Evolutionary conservation across 1,140 invertebrate genomes (phyloP), one percentile per base, ranked within the genome.

Genomic region (Chironomus tepperi): DNA sequence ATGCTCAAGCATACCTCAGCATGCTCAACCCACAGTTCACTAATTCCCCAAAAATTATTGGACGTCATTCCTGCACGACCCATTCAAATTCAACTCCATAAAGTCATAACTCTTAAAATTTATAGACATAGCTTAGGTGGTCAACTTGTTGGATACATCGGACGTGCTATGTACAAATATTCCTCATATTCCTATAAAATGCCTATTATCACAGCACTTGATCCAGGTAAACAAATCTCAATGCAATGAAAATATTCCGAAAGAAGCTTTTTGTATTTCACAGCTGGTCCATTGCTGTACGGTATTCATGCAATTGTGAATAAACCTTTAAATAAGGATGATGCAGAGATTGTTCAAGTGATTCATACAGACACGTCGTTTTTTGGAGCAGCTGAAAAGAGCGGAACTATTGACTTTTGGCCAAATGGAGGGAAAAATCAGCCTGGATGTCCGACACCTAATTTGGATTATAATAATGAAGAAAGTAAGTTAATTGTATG

Each of bases 41-140:
- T n/a, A n/a, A n/a, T n/a, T n/a, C n/a, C n/a, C n/a, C n/a, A n/a
- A n/a, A n/a, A n/a, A n/a, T n/a, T n/a, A n/a, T n/a, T n/a, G n/a
- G n/a, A n/a, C n/a, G n/a, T n/a, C n/a, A n/a, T n/a, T n/a, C n/a
- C n/a, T n/a, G n/a, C n/a, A n/a, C n/a, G n/a, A n/a, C n/a, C n/a
- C n/a, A n/a, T n/a, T n/a, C n/a, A n/a, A n/a, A n/a, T n/a, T n/a
- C n/a, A n/a, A n/a, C n/a, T n/a, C n/a, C n/a, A n/a, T n/a, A n/a
- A n/a, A n/a, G n/a, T n/a, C n/a, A n/a, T n/a, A n/a, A n/a, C n/a
- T n/a, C n/a, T n/a, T n/a, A n/a, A n/a, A n/a, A n/a, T n/a, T n/a
- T n/a, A n/a, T n/a, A n/a, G 82, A 3, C 81, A 81, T 73, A 81
- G 79, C 21, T 74, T 83, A 65, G 81, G 81, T 19, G 79, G 77